These are phyloP conservation scores for Heterocephalus glaber DNA, from an alignment of 2,113 vertebrate species.

Conservation along the genomic window DNA sequence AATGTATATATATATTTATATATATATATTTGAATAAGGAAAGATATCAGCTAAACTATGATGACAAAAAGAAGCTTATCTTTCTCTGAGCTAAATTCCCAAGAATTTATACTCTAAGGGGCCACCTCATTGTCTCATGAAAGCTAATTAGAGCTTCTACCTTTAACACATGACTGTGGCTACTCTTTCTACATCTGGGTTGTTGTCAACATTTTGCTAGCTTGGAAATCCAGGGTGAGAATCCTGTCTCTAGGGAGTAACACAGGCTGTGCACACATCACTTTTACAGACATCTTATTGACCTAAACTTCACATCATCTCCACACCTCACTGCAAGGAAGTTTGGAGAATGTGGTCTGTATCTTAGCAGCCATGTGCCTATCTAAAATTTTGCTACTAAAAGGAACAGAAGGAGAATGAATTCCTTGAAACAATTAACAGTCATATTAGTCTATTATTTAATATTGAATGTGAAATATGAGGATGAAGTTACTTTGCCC, in stretches of 20 bases:
- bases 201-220: background rate
- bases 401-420: background rate
- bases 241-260: background rate
- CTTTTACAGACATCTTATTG: background rate
- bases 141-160: background rate
- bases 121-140: background rate
- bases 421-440: background rate
- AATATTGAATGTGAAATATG: background rate
- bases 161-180: background rate
- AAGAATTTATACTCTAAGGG: background rate
- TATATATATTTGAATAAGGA: background rate
- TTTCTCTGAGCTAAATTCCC: background rate
- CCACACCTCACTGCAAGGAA: background rate
- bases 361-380: background rate
- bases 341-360: conserved; percentile 25
- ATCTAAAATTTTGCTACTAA: background rate
- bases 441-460: background rate
- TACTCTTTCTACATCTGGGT: background rate
- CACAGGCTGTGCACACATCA: background rate
- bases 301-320: background rate
- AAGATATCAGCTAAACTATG: background rate
- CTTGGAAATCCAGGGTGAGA: background rate
- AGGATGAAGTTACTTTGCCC: background rate
- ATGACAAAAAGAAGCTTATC: background rate
- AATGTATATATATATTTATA: too few species aligned